Conservation (phyloP, 2,888 invertebrate species). For the Busseola fusca region DNA sequence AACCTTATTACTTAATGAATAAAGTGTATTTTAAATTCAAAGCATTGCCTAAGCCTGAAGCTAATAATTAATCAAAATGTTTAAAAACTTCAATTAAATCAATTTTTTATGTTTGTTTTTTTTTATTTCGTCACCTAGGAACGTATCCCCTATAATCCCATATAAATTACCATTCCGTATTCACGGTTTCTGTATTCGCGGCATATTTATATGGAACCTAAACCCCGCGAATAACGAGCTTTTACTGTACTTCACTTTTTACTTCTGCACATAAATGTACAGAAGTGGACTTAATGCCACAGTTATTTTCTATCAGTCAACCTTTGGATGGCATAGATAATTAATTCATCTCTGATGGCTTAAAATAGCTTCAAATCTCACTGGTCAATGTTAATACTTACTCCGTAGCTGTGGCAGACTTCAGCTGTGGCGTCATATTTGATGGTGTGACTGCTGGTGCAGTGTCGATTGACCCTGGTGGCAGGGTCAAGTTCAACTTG, state of each 20-base stretch:
- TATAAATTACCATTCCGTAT: no score
- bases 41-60: no score
- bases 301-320: background rate
- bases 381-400: slow-evolving; percentile 67
- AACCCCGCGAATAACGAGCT: no score
- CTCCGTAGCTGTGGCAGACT: slow-evolving; percentile 89
- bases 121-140: no score
- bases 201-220: no score
- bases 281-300: background rate
- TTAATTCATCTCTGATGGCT: background rate
- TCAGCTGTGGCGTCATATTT: slow-evolving; percentile 88
- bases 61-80: no score
- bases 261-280: background rate
- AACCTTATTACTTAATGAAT: no score
- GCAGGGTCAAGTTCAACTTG: slow-evolving; percentile 96
- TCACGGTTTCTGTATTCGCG: no score
- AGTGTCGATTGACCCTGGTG: slow-evolving; percentile 95
- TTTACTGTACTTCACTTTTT: background rate
- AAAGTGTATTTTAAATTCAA: no score
- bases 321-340: background rate
- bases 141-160: no score
- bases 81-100: no score
- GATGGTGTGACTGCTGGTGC: slow-evolving; percentile 90
- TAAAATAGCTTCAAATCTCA: background rate
- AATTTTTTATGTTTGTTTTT: no score